These are phyloP conservation scores for Resseliella maxima DNA, from an alignment of 2,888 invertebrate genomes.

Conservation along the genomic window DNA sequence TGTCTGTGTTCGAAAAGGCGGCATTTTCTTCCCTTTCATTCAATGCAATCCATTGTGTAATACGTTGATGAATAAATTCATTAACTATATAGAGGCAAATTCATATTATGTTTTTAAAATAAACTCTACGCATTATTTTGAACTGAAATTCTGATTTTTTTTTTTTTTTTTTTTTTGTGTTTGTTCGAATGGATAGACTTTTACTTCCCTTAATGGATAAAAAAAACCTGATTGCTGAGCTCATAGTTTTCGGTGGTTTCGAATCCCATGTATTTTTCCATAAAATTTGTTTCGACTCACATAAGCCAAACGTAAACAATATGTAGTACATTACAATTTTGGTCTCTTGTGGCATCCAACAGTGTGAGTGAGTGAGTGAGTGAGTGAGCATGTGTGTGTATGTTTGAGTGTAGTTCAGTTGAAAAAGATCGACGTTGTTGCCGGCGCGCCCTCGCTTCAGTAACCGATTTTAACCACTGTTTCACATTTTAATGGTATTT, in stretches of 20 bases:
- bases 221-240: constrained; percentile 32
- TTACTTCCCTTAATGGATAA: constrained; percentile 1
- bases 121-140: constrained; percentile 5
- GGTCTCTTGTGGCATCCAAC: constrained; percentile 24
- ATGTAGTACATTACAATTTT: constrained; percentile 38
- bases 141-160: neutral
- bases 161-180: neutral
- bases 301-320: constrained; percentile 52
- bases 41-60: neutral
- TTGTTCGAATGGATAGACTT: neutral
- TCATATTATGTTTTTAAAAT: constrained; percentile 51
- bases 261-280: constrained; percentile 11
- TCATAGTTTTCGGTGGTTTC: constrained; percentile 37
- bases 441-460: neutral
- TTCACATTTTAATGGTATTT: constrained; percentile 51
- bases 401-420: neutral
- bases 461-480: constrained; percentile 52
- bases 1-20: neutral
- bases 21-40: neutral
- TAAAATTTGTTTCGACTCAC: neutral
- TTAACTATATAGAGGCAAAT: constrained; percentile 44
- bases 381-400: too few relatives aligned
- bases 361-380: neutral
- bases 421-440: neutral
- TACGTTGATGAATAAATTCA: constrained; percentile 18